Evolutionary conservation across 2,888 invertebrate genomes (phyloP).

Genomic region (Hemistola chrysoprasaria): DNA sequence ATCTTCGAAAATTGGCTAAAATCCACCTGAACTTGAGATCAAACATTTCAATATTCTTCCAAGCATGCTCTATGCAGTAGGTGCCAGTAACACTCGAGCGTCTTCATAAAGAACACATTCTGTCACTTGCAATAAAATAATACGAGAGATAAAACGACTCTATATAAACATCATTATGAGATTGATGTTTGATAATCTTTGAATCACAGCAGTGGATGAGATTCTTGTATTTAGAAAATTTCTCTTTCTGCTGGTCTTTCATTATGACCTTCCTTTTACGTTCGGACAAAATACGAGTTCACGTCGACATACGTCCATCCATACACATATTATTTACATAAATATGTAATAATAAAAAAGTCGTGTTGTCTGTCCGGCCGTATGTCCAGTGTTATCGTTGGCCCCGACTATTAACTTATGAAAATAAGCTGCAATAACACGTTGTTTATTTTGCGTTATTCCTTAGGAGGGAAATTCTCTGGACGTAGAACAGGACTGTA

Average conservation of each 20-base stretch:
- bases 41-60: too few relatives aligned
- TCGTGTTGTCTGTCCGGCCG: conserved; percentile 35
- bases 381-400: conserved; percentile 31
- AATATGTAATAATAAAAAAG: conserved; percentile 45
- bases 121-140: conserved; percentile 9
- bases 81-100: conserved; percentile 8
- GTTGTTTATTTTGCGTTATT: conserved; percentile 78
- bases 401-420: conserved; percentile 76
- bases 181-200: conserved; percentile 7
- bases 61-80: conserved; percentile 2
- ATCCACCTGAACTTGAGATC: neutral
- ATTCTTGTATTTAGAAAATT: too few relatives aligned
- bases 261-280: conserved; percentile 20
- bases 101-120: conserved; percentile 11
- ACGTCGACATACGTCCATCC: conserved; percentile 33
- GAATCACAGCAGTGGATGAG: conserved; percentile 6
- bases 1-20: neutral
- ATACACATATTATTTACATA: conserved; percentile 45
- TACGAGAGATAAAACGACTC: conserved; percentile 14
- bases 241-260: too few relatives aligned
- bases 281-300: conserved; percentile 13
- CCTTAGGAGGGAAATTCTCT: conserved; percentile 66
- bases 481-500: conserved; percentile 57
- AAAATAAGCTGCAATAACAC: conserved; percentile 81
- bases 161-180: conserved; percentile 16